These are phyloP conservation scores for Tetranychus cinnabarinus DNA, from an alignment of 1,140 invertebrate species.

Conservation along the genomic window DNA sequence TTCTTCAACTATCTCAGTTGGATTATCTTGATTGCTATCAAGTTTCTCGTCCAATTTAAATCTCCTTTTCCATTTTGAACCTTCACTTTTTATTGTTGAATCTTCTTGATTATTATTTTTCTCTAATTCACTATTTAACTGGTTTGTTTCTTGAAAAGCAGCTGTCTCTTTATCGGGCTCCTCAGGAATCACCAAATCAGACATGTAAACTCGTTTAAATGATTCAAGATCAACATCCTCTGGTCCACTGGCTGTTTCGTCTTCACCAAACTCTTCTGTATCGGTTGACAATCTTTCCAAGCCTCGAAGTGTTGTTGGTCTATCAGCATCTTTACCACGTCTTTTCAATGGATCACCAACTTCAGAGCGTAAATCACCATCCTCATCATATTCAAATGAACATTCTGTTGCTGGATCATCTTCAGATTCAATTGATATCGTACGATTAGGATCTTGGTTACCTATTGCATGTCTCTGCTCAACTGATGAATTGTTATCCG, in stretches of 20 bases:
- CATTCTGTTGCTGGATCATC: background rate
- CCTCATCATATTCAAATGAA: background rate
- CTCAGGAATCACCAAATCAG: background rate
- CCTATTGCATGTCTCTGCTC: too few relatives aligned
- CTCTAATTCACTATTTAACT: background rate
- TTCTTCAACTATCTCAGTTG: too few relatives aligned
- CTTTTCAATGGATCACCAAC: background rate
- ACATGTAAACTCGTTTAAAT: background rate
- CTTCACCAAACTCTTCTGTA: background rate
- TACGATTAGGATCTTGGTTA: too few relatives aligned
- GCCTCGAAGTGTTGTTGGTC: background rate
- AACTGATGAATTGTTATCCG: too few relatives aligned
- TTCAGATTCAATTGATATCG: background rate
- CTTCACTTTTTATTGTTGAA: background rate
- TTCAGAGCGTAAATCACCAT: background rate
- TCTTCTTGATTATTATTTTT: background rate
- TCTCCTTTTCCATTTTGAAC: background rate
- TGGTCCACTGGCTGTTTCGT: background rate
- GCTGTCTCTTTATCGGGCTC: background rate
- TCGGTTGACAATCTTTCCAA: background rate
- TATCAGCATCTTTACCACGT: background rate
- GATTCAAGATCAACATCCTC: background rate
- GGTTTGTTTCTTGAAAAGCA: background rate
- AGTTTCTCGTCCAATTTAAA: background rate
- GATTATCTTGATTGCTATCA: background rate